These are phyloP conservation scores for Tyrannus savana DNA, from an alignment of 2,113 vertebrate genomes.

Conservation along the genomic window DNA sequence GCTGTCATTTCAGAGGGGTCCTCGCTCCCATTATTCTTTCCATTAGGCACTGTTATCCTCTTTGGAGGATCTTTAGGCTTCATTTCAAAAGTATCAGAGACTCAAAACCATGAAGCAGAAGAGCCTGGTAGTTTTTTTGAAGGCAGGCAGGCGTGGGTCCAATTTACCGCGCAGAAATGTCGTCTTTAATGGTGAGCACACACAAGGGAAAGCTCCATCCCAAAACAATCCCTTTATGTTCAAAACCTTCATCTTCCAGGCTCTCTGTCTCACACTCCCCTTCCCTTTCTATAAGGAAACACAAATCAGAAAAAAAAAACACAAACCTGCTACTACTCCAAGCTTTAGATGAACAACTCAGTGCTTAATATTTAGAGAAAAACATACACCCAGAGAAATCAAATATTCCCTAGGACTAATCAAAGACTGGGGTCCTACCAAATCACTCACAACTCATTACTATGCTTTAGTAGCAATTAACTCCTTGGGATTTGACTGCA, in stretches of 20 bases:
- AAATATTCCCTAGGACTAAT: not conserved
- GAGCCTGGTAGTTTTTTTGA: not conserved
- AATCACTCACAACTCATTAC: not conserved
- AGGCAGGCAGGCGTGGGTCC: constrained; percentile 42
- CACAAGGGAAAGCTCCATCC: constrained; percentile 41
- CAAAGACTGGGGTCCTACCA: not conserved
- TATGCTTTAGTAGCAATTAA: not conserved
- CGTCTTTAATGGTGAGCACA: constrained; percentile 9
- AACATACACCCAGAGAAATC: not conserved
- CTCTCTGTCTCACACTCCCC: not conserved
- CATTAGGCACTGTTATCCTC: constrained; percentile 44
- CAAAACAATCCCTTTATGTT: constrained; percentile 50
- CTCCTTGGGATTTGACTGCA: not conserved
- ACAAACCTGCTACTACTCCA: not conserved
- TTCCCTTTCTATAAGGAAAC: not conserved
- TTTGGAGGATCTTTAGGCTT: constrained; percentile 56
- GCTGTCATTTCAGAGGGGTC: constrained; percentile 51
- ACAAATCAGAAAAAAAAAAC: not conserved
- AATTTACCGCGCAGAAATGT: constrained; percentile 25
- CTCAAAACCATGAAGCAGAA: constrained; percentile 44
- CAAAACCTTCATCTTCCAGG: constrained; percentile 36
- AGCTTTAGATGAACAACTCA: not conserved
- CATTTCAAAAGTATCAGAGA: constrained; percentile 44
- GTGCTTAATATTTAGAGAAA: not conserved
- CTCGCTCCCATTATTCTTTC: constrained; percentile 49